phyloP scores from a whole-genome alignment of 1,140 invertebrate genomes.

The Microvelia longipes region DNA sequence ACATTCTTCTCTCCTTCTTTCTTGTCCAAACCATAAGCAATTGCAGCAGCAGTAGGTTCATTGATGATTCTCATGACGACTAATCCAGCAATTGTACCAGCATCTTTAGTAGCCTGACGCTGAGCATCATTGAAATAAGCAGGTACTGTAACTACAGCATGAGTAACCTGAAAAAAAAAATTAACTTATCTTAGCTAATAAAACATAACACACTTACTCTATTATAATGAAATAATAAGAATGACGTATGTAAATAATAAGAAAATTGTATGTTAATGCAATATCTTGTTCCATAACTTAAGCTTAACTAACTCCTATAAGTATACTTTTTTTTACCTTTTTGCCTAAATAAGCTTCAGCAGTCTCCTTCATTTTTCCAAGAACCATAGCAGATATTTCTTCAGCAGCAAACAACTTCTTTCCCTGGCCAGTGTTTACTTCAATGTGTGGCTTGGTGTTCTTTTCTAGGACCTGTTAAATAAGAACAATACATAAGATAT shows the following conservation, averaged over 20 bases:
- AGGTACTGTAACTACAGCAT: constrained; percentile 96
- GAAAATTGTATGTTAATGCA: not conserved
- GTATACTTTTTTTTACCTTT: too few relatives aligned
- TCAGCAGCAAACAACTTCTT: constrained; percentile 86
- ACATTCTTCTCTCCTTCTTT: constrained; percentile 98
- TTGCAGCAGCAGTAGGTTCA: constrained; percentile 98
- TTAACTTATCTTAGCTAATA: too few relatives aligned
- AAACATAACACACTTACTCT: too few relatives aligned
- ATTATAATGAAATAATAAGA: not conserved
- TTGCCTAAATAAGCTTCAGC: constrained; percentile 95
- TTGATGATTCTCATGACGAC: constrained; percentile 99
- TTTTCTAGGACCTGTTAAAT: constrained; percentile 66
- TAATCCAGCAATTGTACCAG: constrained; percentile 77
- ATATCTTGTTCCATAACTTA: not conserved
- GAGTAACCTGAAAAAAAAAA: too few relatives aligned
- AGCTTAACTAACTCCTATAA: not conserved
- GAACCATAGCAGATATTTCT: constrained; percentile 95
- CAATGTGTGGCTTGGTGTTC: constrained; percentile 71
- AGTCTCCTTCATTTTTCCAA: constrained; percentile 95
- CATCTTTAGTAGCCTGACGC: constrained; percentile 90
- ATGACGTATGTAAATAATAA: too few relatives aligned
- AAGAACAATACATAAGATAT: too few relatives aligned
- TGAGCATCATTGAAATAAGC: constrained; percentile 98
- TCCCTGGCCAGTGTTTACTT: constrained; percentile 52
- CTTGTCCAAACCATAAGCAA: constrained; percentile 98